These are phyloP conservation scores for Bombus affinis DNA, from an alignment of 1,140 invertebrate genomes.

Conservation along the genomic window DNA sequence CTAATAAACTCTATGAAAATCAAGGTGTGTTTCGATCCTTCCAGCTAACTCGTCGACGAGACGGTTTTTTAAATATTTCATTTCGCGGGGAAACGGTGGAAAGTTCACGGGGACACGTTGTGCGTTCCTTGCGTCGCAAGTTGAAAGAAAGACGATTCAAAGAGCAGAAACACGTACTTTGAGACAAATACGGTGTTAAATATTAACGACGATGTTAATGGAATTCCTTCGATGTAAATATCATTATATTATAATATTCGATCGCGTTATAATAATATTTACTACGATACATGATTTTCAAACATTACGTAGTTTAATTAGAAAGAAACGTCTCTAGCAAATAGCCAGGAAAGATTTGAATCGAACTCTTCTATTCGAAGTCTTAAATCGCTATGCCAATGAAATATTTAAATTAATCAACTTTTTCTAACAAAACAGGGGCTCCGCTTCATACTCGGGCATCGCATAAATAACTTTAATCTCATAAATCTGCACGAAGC, in stretches of 20 bases:
- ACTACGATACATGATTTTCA: too few relatives aligned
- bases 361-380: not conserved
- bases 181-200: too few relatives aligned
- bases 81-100: too few relatives aligned
- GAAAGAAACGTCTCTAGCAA: not conserved
- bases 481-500: conserved; percentile 25
- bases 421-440: not conserved
- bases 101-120: too few relatives aligned
- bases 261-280: too few relatives aligned
- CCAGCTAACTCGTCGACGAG: not conserved
- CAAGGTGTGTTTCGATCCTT: not conserved
- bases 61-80: not conserved
- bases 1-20: not conserved
- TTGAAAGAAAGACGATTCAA: too few relatives aligned
- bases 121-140: too few relatives aligned
- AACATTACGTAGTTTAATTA: not conserved
- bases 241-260: too few relatives aligned
- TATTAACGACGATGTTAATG: too few relatives aligned
- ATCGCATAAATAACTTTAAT: conserved; percentile 5
- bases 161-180: too few relatives aligned
- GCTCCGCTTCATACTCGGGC: not conserved
- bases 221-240: too few relatives aligned
- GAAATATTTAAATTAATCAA: conserved; percentile 1
- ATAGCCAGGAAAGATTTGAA: not conserved
- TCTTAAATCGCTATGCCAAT: not conserved